These are phyloP conservation scores for Papilio aristodemus DNA, from an alignment of 1,140 invertebrate genomes.

Conservation along the genomic window DNA sequence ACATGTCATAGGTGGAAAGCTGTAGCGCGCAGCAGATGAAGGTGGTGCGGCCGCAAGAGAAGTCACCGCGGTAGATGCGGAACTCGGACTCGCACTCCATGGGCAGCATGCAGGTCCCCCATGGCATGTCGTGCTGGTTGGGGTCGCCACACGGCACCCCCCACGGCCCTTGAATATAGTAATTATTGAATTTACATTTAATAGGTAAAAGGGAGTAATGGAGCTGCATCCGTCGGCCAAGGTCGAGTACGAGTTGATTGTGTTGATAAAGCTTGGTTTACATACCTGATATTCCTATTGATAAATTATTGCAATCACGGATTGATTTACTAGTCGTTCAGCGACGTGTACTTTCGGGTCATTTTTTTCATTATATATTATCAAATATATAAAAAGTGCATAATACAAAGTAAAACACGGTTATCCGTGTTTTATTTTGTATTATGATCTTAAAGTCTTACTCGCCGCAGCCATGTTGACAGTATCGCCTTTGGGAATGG, in stretches of 20 bases:
- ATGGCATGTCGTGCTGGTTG: conserved; percentile 63
- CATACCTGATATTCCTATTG: too few relatives aligned
- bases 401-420: neutral
- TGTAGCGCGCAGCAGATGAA: conserved; percentile 64
- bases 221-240: too few relatives aligned
- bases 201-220: too few relatives aligned
- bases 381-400: too few relatives aligned
- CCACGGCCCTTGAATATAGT: conserved; percentile 59
- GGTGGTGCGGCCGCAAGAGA: conserved; percentile 61
- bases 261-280: too few relatives aligned
- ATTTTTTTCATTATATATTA: too few relatives aligned
- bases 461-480: conserved; percentile 69
- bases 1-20: conserved; percentile 60
- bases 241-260: too few relatives aligned
- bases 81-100: conserved; percentile 67
- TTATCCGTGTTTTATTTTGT: neutral
- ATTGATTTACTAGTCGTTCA: too few relatives aligned
- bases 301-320: too few relatives aligned
- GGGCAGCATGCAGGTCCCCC: conserved; percentile 66
- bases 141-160: conserved; percentile 72
- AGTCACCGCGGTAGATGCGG: conserved; percentile 66
- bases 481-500: conserved; percentile 48
- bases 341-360: too few relatives aligned
- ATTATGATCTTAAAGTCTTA: conserved; percentile 44
- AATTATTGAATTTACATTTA: neutral